Evolutionary conservation across 2,888 invertebrate species (phyloP).

Genomic region (Carcina quercana): DNA sequence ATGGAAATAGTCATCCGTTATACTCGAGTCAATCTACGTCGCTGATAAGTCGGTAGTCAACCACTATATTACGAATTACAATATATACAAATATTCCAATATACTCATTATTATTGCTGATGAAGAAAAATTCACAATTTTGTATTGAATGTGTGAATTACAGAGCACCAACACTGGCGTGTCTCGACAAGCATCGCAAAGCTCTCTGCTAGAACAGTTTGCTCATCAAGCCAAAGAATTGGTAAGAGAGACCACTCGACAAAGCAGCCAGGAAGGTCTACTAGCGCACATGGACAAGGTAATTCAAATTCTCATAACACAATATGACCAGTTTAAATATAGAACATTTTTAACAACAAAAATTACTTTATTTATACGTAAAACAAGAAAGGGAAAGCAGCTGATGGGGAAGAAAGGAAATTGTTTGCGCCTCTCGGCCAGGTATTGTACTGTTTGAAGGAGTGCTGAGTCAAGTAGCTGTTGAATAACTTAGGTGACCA

Average conservation of each 20-base stretch:
- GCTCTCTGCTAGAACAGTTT: conserved; percentile 90
- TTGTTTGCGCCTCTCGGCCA: conserved; percentile 87
- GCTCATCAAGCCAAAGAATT: conserved; percentile 92
- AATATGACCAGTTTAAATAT: no score
- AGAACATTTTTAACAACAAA: conserved; percentile 20
- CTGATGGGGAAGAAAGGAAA: conserved; percentile 83
- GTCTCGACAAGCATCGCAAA: conserved; percentile 86
- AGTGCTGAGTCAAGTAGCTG: no score
- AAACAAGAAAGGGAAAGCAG: conserved; percentile 84
- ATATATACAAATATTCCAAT: no score
- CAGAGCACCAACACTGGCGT: conserved; percentile 55
- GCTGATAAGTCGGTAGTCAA: no score
- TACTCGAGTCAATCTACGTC: no score
- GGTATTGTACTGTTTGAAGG: conserved; percentile 65
- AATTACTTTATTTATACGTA: conserved; percentile 28
- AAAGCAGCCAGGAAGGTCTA: conserved; percentile 91
- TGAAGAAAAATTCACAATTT: background rate
- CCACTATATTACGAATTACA: no score
- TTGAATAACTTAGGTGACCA: no score
- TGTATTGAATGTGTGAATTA: conserved; percentile 12
- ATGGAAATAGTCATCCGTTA: no score
- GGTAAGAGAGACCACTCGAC: conserved; percentile 89
- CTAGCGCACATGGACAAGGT: conserved; percentile 94
- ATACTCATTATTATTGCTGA: no score
- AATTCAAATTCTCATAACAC: conserved; percentile 24